Percentiles rank a stretch among this genome's conserved stretches.
Conservation (phyloP, 2,888 invertebrate genomes). For the Bellardia pandia region DNA sequence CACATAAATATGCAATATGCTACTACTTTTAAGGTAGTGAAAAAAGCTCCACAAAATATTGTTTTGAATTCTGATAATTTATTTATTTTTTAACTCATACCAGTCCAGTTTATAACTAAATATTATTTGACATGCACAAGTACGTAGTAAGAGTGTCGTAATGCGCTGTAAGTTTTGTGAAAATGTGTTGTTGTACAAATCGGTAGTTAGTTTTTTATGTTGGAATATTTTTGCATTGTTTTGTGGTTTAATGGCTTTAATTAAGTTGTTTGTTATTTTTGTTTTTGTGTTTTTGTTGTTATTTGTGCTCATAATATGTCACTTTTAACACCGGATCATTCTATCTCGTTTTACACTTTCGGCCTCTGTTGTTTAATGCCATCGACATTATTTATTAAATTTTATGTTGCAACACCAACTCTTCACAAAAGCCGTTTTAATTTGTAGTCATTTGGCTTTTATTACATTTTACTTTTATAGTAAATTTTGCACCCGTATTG, state of each 20-base stretch:
- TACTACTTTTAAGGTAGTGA: no score
- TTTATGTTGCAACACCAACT: conserved; percentile 42
- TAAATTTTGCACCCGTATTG: conserved; percentile 1
- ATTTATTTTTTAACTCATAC: no score
- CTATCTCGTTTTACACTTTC: not conserved
- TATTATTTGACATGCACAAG: not conserved
- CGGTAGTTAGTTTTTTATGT: not conserved
- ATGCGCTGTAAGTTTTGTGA: not conserved
- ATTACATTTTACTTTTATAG: conserved; percentile 21
- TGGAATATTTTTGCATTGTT: not conserved
- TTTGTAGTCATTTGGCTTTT: conserved; percentile 49
- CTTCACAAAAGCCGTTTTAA: conserved; percentile 4
- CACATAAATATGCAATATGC: no score
- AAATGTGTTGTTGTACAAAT: not conserved
- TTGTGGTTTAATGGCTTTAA: conserved; percentile 6
- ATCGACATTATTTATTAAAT: conserved; percentile 50
- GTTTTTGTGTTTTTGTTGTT: not conserved
- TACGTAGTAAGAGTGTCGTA: not conserved
- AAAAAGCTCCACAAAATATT: no score
- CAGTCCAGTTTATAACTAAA: no score
- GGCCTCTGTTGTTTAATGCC: conserved; percentile 17
- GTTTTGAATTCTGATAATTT: no score
- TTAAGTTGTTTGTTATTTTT: not conserved
- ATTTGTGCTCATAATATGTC: conserved; percentile 33
- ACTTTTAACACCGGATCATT: conserved; percentile 25